Evolutionary conservation across 2,888 invertebrate species (phyloP).

Genomic region (Caenorhabditis sinica): DNA sequence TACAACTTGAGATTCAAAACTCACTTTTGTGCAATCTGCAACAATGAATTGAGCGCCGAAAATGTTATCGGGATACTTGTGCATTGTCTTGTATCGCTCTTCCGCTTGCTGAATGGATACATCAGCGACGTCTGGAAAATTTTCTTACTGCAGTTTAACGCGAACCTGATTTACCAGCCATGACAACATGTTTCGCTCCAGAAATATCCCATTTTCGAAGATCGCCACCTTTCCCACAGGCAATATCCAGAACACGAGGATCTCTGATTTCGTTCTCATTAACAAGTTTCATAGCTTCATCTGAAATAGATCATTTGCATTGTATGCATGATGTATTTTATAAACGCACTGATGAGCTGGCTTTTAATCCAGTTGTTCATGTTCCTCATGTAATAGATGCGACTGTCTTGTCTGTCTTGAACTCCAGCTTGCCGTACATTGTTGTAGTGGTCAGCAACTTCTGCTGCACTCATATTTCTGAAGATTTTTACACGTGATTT

Average conservation of each 20-base stretch:
- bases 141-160: background rate
- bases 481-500: too few species aligned
- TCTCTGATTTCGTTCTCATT: constrained; percentile 40
- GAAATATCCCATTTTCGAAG: constrained; percentile 90
- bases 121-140: constrained; percentile 89
- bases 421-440: constrained; percentile 91
- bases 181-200: constrained; percentile 75
- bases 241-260: constrained; percentile 91
- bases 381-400: constrained; percentile 95
- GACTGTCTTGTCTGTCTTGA: constrained; percentile 90
- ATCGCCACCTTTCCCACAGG: constrained; percentile 99
- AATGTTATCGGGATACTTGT: constrained; percentile 78
- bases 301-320: constrained; percentile 60
- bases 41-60: constrained; percentile 94
- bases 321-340: background rate
- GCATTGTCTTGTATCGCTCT: constrained; percentile 90
- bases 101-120: constrained; percentile 94
- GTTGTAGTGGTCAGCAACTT: constrained; percentile 96
- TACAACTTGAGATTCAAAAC: background rate
- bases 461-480: constrained; percentile 71
- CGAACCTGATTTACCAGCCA: constrained; percentile 78
- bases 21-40: constrained; percentile 92
- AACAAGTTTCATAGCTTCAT: constrained; percentile 67
- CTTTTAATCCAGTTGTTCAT: constrained; percentile 99
- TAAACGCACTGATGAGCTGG: constrained; percentile 91